Evolutionary conservation across 2,888 invertebrate genomes (phyloP), one percentile per base, ranked within the genome.

Genomic region (Coenonympha arcania): DNA sequence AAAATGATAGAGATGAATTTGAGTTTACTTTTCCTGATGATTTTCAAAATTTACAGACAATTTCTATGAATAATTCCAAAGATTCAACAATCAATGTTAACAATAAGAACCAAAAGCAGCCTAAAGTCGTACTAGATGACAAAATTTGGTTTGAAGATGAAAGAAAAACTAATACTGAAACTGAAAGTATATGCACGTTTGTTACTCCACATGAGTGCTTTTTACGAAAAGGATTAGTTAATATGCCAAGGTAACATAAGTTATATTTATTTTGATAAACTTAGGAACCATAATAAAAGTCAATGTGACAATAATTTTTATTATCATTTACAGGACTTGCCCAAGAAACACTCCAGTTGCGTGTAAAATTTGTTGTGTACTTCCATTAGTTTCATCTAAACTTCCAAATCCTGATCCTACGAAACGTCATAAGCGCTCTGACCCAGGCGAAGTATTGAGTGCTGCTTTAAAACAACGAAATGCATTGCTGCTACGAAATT

Each of bases 101-200:
- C n/a, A 43, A 45, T 6, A 37, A 42, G 11, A 30, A 26, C 1
- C 22, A 44, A 15, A 55, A 40, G 6, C 15, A 44, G 28, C 57
- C 50, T 8, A 54, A 56, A 47, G 51, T 54, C 15, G 31, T 42
- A 1, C 37, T 60, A 22, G 59, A 54, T 37, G 54, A 62, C 30
- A 61, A 58, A 58, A 50, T 63, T 18, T 55, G 51, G 45, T 56
- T 60, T 50, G 59, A 63, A 22, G 55, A 55, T 26, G 43, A 41
- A 9, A 48, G 60, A 30, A 60, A 55, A 18, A n/a, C n/a, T n/a
- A 45, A 53, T 36, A 22, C 34, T 20, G 58, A 65, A 41, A 61
- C 69, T 2, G 73, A 76, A 68, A 68, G 62, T 54, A 73, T 78
- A 54, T 81, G 81, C 48, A 69, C 71, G 4, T 76, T 73, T 54